Base-by-base conservation (phyloP, 2,113 vertebrate genomes). In the Nibea albiflora region DNA sequence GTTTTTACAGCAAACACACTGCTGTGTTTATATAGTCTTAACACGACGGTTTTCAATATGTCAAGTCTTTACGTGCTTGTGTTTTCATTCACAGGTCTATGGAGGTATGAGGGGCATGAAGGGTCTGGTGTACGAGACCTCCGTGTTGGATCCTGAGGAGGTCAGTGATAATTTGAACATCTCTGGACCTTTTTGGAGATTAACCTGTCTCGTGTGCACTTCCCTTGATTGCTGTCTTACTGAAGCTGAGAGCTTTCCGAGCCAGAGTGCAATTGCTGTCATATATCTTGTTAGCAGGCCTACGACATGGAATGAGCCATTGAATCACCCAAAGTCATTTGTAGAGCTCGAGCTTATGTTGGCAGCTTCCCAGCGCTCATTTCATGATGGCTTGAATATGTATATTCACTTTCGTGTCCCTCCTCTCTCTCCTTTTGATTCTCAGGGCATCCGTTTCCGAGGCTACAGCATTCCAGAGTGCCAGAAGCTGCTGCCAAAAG, bases 71-170 rank as follows among this genome's bases (percentile, higher is more conserved):
- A 1, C 57, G 0, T 66, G 14, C 28, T 4, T 61, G 9, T 73
- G 2, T 83, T 70, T 31, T 56, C 58, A 20, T 57, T 47, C 46
- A 4, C 89, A 99, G 98, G 92, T 99, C 84, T 99, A 99, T 11
- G 98, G 98, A 0, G 98, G 98, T 15, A 99, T 99, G 98, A 95
- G 98, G 81, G 98, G 98, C 26, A 99, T 99, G 97, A 99, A 99
- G 86, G 98, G 98, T 66, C 90, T 99, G 84, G 96, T 99, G 22
- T 99, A 98, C 1, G 98, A 99, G 94, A 99, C 98, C 20, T 99
- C 98, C 0, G 98, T 99, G 72, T 94, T 99, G 89, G 98, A 99
- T 80, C 96, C 98, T 11, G 98, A 99, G 1, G 98, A 99, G 97
- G 98, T 99, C 90, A 92, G 96, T 86, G 14, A 26, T 67, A 8